Conservation (phyloP, 1,140 invertebrate species). For the Achatina immaculata region DNA sequence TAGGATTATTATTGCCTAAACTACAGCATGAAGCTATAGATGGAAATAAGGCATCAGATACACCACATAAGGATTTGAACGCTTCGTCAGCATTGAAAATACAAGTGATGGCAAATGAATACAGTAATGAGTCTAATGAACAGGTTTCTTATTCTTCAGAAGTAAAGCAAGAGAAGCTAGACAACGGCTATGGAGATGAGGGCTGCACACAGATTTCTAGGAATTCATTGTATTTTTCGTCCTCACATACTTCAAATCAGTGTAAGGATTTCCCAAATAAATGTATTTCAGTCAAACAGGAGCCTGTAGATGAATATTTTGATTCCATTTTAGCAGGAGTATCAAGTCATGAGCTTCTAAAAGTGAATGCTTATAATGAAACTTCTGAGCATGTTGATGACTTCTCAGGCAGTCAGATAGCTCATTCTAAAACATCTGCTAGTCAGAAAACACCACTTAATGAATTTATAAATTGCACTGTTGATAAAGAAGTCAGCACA, state of each 20-base stretch:
- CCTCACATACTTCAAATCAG: not conserved
- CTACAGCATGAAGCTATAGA: not conserved
- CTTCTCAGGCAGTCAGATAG: not conserved
- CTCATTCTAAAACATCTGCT: not conserved
- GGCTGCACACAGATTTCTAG: not conserved
- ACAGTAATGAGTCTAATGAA: not conserved
- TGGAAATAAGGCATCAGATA: not conserved
- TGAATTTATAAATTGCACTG: not conserved
- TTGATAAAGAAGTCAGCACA: not conserved
- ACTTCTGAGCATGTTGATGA: not conserved
- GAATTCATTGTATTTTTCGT: not conserved
- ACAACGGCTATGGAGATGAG: not conserved
- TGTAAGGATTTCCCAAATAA: not conserved
- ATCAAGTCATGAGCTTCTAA: not conserved
- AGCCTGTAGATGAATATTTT: conserved; percentile 17
- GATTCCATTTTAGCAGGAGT: not conserved
- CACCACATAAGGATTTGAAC: not conserved
- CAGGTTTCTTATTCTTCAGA: not conserved
- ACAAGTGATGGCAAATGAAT: not conserved
- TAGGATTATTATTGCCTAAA: not conserved
- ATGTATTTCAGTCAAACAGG: not conserved
- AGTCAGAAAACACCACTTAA: not conserved
- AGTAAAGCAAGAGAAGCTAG: not conserved
- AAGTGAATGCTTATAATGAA: not conserved
- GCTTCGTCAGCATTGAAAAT: not conserved